A percentile compares a stretch with the other conserved stretches of the same genome.
Evolutionary conservation across 2,888 invertebrate species (phyloP).

Genomic region (Piscicola geometra): DNA sequence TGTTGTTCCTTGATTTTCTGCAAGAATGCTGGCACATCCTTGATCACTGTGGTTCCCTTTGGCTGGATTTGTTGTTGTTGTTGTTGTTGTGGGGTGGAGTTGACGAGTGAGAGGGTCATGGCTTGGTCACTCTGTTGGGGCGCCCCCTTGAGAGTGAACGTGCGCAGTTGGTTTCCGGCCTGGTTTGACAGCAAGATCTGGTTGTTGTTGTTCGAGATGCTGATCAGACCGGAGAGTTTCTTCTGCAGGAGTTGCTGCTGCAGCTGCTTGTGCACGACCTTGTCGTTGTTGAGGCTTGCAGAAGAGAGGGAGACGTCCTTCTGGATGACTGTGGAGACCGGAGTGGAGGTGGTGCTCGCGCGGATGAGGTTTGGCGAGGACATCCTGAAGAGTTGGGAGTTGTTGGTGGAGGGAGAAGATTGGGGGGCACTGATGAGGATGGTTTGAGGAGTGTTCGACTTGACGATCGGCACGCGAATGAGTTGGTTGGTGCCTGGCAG

Average conservation of each 20-base stretch:
- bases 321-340: neutral
- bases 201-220: neutral
- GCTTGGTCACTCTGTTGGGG: constrained; percentile 5
- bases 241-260: constrained; percentile 3
- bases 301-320: constrained; percentile 3
- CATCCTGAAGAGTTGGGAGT: constrained; percentile 2
- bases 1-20: constrained; percentile 32
- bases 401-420: neutral
- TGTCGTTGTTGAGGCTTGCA: neutral
- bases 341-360: neutral
- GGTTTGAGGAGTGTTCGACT: constrained; percentile 5
- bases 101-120: constrained; percentile 17
- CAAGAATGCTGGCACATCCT: constrained; percentile 30
- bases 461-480: constrained; percentile 4
- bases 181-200: constrained; percentile 9
- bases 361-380: neutral
- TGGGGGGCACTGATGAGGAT: constrained; percentile 9
- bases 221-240: neutral
- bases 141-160: neutral
- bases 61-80: constrained; percentile 18
- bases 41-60: constrained; percentile 6
- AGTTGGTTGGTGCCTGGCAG: constrained; percentile 26
- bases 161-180: neutral
- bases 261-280: constrained; percentile 2
- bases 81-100: neutral